Conservation (phyloP, 2,888 invertebrate genomes). For the Drosophila maculinotata region DNA sequence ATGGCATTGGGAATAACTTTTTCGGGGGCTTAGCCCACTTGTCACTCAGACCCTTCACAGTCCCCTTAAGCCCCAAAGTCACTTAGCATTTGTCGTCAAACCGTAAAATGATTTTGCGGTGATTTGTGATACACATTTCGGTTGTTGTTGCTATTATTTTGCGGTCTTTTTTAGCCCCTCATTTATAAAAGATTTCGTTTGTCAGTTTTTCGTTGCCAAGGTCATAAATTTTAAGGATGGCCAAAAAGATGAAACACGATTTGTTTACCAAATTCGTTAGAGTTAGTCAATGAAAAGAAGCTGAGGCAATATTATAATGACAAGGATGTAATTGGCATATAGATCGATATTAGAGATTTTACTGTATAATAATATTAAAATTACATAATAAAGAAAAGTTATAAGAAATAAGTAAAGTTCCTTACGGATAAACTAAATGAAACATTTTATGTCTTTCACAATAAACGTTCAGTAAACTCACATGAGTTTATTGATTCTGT, state of each 20-base stretch:
- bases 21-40: constrained; percentile 1
- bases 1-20: constrained; percentile 23
- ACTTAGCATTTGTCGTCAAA: constrained; percentile 35
- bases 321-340: background rate
- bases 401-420: too few species aligned
- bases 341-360: too few species aligned
- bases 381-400: background rate
- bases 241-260: constrained; percentile 6
- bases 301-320: background rate
- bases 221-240: constrained; percentile 9
- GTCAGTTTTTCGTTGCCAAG: constrained; percentile 22
- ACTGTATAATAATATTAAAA: constrained; percentile 4
- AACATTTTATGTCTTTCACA: background rate
- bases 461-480: background rate
- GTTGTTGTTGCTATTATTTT: constrained; percentile 5
- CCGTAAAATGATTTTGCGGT: constrained; percentile 49
- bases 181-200: constrained; percentile 24
- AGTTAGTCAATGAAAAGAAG: constrained; percentile 8
- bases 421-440: too few species aligned
- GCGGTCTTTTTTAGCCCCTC: constrained; percentile 12
- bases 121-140: constrained; percentile 47
- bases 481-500: background rate
- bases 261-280: constrained; percentile 6
- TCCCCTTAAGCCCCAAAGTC: constrained; percentile 5
- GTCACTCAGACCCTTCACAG: constrained; percentile 1